Percentiles rank a stretch among this genome's conserved stretches.
phyloP scores from a whole-genome alignment of 2,888 invertebrate species.

The Cephonodes hylas region DNA sequence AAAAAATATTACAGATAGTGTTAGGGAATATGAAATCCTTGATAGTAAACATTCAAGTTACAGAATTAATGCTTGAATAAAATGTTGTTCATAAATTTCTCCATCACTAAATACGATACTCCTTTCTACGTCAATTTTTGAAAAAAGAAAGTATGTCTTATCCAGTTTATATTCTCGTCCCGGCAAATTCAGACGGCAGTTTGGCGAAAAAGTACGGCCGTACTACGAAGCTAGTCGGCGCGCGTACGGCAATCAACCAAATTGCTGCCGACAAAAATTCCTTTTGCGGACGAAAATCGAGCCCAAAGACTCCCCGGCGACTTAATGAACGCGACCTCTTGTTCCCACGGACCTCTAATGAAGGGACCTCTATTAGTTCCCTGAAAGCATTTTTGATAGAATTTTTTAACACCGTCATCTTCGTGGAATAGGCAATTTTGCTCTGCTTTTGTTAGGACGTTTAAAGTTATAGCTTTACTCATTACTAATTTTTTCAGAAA shows the following conservation, averaged over 20 bases:
- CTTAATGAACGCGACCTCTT: constrained; percentile 9
- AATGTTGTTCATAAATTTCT: too few species aligned
- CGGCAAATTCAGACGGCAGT: not conserved
- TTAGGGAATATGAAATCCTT: too few species aligned
- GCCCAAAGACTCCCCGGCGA: not conserved
- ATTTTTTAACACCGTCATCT: not conserved
- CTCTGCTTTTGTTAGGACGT: not conserved
- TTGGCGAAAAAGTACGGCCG: not conserved
- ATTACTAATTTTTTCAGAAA: too few species aligned
- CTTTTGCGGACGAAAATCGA: constrained; percentile 9
- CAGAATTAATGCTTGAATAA: too few species aligned
- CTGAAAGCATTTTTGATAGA: constrained; percentile 7
- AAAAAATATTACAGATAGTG: too few species aligned
- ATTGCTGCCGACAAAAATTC: constrained; percentile 26
- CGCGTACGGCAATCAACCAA: constrained; percentile 23
- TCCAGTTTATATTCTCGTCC: too few species aligned
- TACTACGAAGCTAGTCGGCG: not conserved
- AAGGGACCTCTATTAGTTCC: constrained; percentile 3
- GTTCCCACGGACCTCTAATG: not conserved
- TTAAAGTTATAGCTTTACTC: too few species aligned
- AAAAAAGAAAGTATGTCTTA: too few species aligned
- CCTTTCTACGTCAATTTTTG: too few species aligned
- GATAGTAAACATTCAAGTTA: too few species aligned
- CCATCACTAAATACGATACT: too few species aligned
- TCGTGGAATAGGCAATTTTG: not conserved